Conservation (phyloP, 2,113 vertebrate genomes). For the Colistium nudipinnis region DNA sequence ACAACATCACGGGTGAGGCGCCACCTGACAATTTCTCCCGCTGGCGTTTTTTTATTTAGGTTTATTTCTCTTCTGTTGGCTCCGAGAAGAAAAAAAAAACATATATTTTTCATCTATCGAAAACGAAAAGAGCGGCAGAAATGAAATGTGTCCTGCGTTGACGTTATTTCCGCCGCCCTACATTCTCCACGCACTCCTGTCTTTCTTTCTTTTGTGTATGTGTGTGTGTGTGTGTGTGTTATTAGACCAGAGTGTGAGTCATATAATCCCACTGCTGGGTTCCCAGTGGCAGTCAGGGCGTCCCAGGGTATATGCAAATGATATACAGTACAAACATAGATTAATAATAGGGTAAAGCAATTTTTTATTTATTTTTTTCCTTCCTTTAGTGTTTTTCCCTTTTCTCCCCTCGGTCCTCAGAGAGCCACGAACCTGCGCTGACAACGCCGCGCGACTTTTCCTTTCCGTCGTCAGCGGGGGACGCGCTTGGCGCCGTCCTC, state of each 20-base stretch:
- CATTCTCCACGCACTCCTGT: conserved; percentile 14
- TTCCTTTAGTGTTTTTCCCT: conserved; percentile 11
- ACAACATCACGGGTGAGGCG: conserved; percentile 96
- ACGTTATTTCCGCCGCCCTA: conserved; percentile 2
- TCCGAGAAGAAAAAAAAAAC: background rate
- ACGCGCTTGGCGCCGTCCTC: too few species aligned
- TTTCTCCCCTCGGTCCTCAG: too few species aligned
- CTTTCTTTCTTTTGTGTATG: conserved; percentile 18
- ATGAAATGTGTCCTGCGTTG: conserved; percentile 4
- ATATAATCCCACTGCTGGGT: conserved; percentile 35
- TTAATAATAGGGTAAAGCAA: conserved; percentile 54
- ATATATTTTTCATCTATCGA: conserved; percentile 11
- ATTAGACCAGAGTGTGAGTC: conserved; percentile 12
- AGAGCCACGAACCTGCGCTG: too few species aligned
- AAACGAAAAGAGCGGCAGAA: too few species aligned
- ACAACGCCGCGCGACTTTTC: too few species aligned
- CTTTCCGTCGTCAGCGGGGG: too few species aligned
- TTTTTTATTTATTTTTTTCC: conserved; percentile 6
- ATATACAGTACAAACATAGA: conserved; percentile 53
- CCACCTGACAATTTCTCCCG: too few species aligned
- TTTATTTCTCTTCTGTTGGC: too few species aligned
- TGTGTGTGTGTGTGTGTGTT: too few species aligned
- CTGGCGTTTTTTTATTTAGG: too few species aligned
- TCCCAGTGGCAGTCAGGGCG: conserved; percentile 43
- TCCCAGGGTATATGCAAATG: conserved; percentile 52